These are phyloP conservation scores for Diarsia brunnea DNA, from an alignment of 2,888 invertebrate species.

Conservation along the genomic window DNA sequence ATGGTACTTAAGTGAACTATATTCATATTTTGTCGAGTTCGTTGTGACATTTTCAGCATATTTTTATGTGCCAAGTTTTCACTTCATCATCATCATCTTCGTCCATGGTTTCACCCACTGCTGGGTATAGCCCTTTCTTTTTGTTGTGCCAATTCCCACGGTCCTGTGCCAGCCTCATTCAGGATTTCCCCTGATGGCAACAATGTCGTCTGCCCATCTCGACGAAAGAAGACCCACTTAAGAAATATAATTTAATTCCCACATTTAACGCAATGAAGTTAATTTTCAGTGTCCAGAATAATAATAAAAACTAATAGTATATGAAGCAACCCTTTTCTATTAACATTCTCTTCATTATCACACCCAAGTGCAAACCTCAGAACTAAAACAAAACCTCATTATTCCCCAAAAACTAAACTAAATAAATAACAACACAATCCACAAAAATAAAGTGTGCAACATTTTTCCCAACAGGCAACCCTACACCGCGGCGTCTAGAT, in stretches of 20 bases:
- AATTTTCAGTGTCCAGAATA: background rate
- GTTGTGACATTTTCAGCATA: background rate
- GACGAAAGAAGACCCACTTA: too few species aligned
- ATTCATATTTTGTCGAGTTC: background rate
- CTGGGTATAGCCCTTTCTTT: too few species aligned
- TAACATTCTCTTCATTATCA: slow-evolving; percentile 33
- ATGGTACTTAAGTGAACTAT: background rate
- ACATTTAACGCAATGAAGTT: background rate
- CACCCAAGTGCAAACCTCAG: slow-evolving; percentile 40
- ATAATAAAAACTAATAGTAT: background rate
- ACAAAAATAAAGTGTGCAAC: slow-evolving; percentile 63
- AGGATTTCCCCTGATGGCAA: too few species aligned
- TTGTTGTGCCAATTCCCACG: too few species aligned
- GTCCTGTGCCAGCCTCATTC: too few species aligned
- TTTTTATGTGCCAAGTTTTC: background rate
- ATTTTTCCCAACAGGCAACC: slow-evolving; percentile 86
- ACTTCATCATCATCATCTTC: background rate
- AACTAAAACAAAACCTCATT: slow-evolving; percentile 58
- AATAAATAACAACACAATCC: slow-evolving; percentile 66
- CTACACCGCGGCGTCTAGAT: slow-evolving; percentile 87
- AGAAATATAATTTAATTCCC: background rate
- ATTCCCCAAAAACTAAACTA: slow-evolving; percentile 57
- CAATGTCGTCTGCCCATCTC: too few species aligned
- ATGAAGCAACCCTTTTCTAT: slow-evolving; percentile 11
- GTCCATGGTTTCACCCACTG: too few species aligned